Conservation (phyloP, 2,113 vertebrate genomes). For the Cheirogaleus medius region DNA sequence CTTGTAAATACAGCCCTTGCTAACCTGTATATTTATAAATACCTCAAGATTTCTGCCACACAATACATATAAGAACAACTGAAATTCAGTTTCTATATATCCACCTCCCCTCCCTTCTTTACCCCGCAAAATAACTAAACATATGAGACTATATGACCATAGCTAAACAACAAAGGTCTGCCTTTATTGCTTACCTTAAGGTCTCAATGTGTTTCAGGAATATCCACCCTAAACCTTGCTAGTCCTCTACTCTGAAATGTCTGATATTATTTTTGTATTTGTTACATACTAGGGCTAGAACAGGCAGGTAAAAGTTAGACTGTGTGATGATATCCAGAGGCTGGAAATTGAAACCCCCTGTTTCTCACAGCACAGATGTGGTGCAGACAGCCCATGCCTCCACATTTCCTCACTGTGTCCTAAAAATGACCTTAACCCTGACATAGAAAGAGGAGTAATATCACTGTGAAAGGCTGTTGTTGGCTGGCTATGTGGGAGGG, state of each 20-base stretch:
- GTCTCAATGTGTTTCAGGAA: slow-evolving; percentile 3
- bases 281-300: not conserved
- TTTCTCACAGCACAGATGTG: slow-evolving; percentile 78
- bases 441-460: slow-evolving; percentile 48
- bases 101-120: not conserved
- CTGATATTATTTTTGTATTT: slow-evolving; percentile 43
- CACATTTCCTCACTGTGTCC: slow-evolving; percentile 80
- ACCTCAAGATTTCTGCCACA: not conserved
- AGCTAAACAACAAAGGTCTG: not conserved
- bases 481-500: not conserved
- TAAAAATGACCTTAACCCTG: slow-evolving; percentile 77
- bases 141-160: not conserved
- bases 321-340: not conserved
- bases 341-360: slow-evolving; percentile 74
- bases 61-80: not conserved
- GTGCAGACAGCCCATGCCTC: slow-evolving; percentile 75
- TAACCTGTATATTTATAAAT: not conserved
- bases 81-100: not conserved
- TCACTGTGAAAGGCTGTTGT: not conserved
- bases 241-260: not conserved
- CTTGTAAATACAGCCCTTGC: not conserved
- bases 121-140: not conserved
- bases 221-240: not conserved
- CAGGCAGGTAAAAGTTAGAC: slow-evolving; percentile 12
- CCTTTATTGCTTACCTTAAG: not conserved